Conservation (phyloP, 2,113 vertebrate species). For the Heptranchias perlo region DNA sequence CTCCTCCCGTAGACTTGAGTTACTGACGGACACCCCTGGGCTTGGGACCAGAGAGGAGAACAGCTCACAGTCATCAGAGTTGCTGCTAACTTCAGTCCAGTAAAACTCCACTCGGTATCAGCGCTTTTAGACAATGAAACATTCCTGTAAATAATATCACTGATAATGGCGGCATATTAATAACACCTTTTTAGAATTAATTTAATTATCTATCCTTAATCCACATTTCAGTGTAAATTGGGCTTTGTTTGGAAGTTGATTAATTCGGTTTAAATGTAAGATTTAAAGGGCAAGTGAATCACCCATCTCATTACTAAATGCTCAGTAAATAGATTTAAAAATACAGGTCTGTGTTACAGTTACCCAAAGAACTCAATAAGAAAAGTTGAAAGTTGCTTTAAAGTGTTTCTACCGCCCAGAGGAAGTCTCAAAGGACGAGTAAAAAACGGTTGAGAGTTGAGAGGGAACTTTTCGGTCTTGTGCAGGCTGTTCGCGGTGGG, state of each 20-base stretch:
- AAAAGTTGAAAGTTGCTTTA: not conserved
- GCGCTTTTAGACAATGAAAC: not conserved
- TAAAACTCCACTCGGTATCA: not conserved
- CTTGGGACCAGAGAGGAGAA: not conserved
- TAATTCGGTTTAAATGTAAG: not conserved
- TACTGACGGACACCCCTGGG: not conserved
- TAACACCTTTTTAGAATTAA: not conserved
- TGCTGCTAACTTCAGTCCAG: not conserved
- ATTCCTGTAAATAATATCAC: not conserved
- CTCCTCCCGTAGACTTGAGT: not conserved
- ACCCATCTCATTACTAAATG: not conserved
- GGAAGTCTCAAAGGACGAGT: no score
- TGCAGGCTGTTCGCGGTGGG: not conserved
- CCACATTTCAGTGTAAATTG: not conserved
- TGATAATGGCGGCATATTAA: not conserved
- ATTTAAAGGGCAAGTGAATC: not conserved
- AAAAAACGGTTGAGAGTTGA: not conserved
- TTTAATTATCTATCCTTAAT: not conserved
- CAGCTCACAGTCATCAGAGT: not conserved
- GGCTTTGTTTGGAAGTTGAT: not conserved
- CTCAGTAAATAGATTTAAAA: not conserved
- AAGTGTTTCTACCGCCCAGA: not conserved
- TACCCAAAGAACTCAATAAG: not conserved
- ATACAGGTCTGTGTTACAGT: not conserved
- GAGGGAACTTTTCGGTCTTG: no score